A percentile compares a stretch with the other conserved stretches of the same genome.
These are phyloP conservation scores for Mola mola DNA, from an alignment of 2,113 vertebrate species.

Conservation along the genomic window DNA sequence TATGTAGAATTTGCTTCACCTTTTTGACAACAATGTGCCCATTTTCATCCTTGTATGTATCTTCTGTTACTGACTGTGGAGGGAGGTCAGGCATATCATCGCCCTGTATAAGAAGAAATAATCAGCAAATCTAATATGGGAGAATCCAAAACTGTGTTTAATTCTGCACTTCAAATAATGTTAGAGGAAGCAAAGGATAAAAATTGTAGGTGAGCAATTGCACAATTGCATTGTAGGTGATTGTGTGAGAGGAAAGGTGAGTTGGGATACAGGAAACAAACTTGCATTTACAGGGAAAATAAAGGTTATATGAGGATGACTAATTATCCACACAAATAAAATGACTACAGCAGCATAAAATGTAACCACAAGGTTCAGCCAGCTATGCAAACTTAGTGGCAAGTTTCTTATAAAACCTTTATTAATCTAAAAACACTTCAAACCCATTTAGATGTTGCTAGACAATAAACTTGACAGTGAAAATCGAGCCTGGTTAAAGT, in stretches of 20 bases:
- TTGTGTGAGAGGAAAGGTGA: slow-evolving; percentile 20
- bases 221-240: too few species aligned
- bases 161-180: too few species aligned
- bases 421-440: slow-evolving; percentile 3
- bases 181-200: too few species aligned
- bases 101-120: slow-evolving; percentile 75
- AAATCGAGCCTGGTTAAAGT: slow-evolving; percentile 16
- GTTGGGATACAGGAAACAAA: slow-evolving; percentile 32
- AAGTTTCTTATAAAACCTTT: not conserved
- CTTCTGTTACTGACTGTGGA: slow-evolving; percentile 86
- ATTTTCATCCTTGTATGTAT: slow-evolving; percentile 88
- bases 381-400: slow-evolving; percentile 39
- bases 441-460: slow-evolving; percentile 17
- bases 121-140: slow-evolving; percentile 20
- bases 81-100: slow-evolving; percentile 88
- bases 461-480: slow-evolving; percentile 10
- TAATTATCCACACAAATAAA: too few species aligned
- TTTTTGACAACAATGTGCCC: slow-evolving; percentile 89
- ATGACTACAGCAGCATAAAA: too few species aligned
- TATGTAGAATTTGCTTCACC: slow-evolving; percentile 77
- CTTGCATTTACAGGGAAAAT: slow-evolving; percentile 35
- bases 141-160: too few species aligned
- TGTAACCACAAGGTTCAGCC: slow-evolving; percentile 25
- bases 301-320: slow-evolving; percentile 8
- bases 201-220: too few species aligned